These are phyloP conservation scores for Diarsia brunnea DNA, from an alignment of 2,888 invertebrate species.

Conservation along the genomic window DNA sequence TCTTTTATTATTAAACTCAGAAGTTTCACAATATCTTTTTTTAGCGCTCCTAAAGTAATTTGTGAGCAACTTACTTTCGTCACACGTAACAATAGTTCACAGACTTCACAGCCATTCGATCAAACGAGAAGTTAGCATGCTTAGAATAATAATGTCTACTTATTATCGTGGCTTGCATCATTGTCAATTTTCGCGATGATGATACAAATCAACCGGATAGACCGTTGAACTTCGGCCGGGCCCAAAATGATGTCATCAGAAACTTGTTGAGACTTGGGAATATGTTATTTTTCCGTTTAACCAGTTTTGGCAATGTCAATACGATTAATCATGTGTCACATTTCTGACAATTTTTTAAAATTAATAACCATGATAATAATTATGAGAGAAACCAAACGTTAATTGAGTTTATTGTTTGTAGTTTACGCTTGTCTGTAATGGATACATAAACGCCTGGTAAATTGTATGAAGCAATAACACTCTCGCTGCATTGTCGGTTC, in stretches of 20 bases:
- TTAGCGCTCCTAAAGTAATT: conserved; percentile 35
- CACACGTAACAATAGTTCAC: conserved; percentile 22
- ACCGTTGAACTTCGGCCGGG: conserved; percentile 55
- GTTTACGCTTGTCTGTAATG: neutral
- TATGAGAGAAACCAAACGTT: neutral
- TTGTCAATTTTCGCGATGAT: conserved; percentile 48
- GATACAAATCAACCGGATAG: conserved; percentile 35
- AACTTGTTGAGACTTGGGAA: conserved; percentile 29
- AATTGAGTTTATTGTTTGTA: neutral
- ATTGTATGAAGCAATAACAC: conserved; percentile 39
- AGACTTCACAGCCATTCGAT: conserved; percentile 14
- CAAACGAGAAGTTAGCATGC: conserved; percentile 38
- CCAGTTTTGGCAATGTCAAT: conserved; percentile 59
- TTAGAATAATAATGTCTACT: conserved; percentile 46
- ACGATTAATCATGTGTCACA: conserved; percentile 25
- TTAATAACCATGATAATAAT: neutral
- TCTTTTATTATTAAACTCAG: neutral
- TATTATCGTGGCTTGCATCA: conserved; percentile 46
- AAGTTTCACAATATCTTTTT: conserved; percentile 11
- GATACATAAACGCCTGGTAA: conserved; percentile 43
- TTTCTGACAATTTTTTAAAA: neutral
- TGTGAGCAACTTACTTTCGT: conserved; percentile 42
- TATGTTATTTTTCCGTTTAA: conserved; percentile 51
- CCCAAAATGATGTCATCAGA: conserved; percentile 62
- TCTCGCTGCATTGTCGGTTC: neutral